A percentile compares a stretch with the other conserved stretches of the same genome.
These are phyloP conservation scores for Ceratothoa steindachneri DNA, from an alignment of 2,888 invertebrate genomes.

Conservation along the genomic window DNA sequence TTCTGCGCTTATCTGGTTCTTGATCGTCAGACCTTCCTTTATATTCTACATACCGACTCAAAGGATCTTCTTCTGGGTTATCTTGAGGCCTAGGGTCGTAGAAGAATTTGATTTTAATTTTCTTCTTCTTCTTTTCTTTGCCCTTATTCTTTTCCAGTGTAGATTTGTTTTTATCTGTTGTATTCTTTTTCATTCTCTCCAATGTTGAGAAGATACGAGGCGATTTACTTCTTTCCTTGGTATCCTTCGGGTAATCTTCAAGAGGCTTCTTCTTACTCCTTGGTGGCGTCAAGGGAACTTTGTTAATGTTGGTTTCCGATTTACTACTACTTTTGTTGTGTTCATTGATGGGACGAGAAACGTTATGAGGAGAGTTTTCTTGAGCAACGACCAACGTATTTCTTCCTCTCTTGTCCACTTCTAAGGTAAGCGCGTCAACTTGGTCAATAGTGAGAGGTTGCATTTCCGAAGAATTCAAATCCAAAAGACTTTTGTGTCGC, in stretches of 20 bases:
- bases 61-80: conserved; percentile 31
- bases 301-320: not conserved
- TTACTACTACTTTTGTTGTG: not conserved
- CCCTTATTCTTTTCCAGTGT: conserved; percentile 25
- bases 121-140: conserved; percentile 43
- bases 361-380: conserved; percentile 4
- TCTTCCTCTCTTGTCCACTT: conserved; percentile 33
- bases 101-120: conserved; percentile 47
- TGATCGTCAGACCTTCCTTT: conserved; percentile 24
- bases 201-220: conserved; percentile 10
- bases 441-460: conserved; percentile 40
- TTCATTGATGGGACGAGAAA: not conserved
- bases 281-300: not conserved
- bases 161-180: conserved; percentile 16
- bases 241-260: not conserved
- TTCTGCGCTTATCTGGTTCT: not conserved
- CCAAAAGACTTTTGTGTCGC: conserved; percentile 13
- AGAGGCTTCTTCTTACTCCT: not conserved
- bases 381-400: conserved; percentile 31
- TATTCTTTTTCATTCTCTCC: conserved; percentile 15
- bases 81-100: conserved; percentile 43
- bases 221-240: conserved; percentile 13
- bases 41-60: conserved; percentile 38
- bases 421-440: conserved; percentile 37
- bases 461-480: conserved; percentile 28